A percentile compares a stretch with the other conserved stretches of the same genome.
phyloP scores from a whole-genome alignment of 2,113 vertebrate species.

The Gopherus evgoodei region DNA sequence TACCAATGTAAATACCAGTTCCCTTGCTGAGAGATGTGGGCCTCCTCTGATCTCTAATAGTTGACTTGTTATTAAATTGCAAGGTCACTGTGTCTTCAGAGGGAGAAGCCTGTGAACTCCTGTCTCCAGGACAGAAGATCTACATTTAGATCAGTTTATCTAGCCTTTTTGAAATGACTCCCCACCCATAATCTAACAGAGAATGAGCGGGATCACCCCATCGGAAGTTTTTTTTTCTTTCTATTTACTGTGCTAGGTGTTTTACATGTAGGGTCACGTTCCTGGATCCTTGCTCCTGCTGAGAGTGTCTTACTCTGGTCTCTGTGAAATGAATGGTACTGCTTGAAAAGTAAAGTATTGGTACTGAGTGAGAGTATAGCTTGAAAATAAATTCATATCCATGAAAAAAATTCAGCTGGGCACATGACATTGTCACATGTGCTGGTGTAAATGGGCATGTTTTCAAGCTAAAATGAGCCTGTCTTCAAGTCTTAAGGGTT shows the following conservation, averaged over 20 bases:
- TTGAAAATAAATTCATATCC: no score
- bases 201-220: not conserved
- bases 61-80: not conserved
- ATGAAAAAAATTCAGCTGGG: no score
- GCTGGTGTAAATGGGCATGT: no score
- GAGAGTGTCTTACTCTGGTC: not conserved
- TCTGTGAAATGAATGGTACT: not conserved
- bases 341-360: not conserved
- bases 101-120: not conserved
- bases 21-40: not conserved
- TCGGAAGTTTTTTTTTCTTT: not conserved
- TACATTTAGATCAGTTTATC: not conserved
- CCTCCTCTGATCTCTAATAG: not conserved
- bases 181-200: not conserved
- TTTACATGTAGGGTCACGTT: not conserved
- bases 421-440: no score
- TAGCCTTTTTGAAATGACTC: not conserved
- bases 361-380: not conserved
- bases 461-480: no score
- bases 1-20: not conserved
- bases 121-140: not conserved
- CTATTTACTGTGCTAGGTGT: not conserved
- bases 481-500: no score
- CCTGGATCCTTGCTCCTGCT: not conserved
- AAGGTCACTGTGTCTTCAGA: not conserved